Evolutionary conservation across 2,113 vertebrate species (phyloP).

Genomic region (Dasyprocta punctata): DNA sequence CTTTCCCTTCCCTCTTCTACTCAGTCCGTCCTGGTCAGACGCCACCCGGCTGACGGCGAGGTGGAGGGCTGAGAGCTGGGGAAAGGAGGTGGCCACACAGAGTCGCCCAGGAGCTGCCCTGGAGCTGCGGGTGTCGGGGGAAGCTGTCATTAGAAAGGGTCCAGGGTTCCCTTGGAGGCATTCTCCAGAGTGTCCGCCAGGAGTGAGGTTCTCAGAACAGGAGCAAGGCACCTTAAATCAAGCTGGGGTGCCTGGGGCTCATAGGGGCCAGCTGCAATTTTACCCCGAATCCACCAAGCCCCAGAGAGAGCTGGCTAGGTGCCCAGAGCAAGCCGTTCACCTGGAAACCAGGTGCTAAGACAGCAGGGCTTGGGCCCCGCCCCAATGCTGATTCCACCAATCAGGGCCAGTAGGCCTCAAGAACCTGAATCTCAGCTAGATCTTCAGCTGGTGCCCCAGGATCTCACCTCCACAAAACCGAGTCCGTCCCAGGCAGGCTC

Average conservation of each 20-base stretch:
- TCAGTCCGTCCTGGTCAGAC: not conserved
- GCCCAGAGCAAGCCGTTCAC: not conserved
- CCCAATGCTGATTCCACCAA: not conserved
- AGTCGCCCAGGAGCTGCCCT: too few relatives aligned
- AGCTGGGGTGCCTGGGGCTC: not conserved
- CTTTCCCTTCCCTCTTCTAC: not conserved
- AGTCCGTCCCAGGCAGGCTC: not conserved
- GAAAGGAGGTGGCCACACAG: fast-evolving
- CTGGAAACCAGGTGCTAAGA: not conserved
- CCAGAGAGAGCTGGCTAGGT: not conserved
- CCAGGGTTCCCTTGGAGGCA: not conserved
- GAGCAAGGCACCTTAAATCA: not conserved
- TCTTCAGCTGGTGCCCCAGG: not conserved
- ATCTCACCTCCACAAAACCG: not conserved
- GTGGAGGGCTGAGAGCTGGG: too few relatives aligned
- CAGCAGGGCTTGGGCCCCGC: not conserved
- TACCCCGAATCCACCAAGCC: not conserved
- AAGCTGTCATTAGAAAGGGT: not conserved
- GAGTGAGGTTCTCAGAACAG: fast-evolving
- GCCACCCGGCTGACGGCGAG: too few relatives aligned
- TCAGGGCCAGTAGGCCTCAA: not conserved
- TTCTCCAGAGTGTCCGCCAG: not conserved
- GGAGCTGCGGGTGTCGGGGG: not conserved
- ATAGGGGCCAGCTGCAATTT: not conserved
- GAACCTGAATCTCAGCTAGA: not conserved